phyloP scores from a whole-genome alignment of 2,113 vertebrate species.

The Ondatra zibethicus region DNA sequence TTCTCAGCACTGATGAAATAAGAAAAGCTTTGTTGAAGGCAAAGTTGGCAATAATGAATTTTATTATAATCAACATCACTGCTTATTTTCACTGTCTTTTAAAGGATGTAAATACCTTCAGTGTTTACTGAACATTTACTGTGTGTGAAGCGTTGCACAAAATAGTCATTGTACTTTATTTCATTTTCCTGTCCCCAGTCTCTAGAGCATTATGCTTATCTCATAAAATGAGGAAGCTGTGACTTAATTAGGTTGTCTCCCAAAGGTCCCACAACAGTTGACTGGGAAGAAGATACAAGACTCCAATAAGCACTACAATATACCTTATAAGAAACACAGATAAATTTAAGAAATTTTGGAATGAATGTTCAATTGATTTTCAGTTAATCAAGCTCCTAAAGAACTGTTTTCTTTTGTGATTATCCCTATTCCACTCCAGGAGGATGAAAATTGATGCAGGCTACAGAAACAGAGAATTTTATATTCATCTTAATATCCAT shows the following conservation, averaged over 20 bases:
- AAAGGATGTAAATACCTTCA: slow-evolving; percentile 9
- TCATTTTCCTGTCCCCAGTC: neutral
- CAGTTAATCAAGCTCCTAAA: neutral
- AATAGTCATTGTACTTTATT: neutral
- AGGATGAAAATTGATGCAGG: slow-evolving; percentile 34
- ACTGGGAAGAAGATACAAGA: neutral
- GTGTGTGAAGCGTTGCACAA: neutral
- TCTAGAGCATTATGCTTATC: neutral
- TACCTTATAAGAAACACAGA: neutral
- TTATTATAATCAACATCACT: neutral
- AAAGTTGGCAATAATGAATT: slow-evolving; percentile 27
- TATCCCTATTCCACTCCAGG: neutral
- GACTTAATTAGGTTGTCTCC: slow-evolving; percentile 37
- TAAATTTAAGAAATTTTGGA: neutral
- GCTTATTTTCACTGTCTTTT: slow-evolving; percentile 17
- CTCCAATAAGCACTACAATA: neutral
- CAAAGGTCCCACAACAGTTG: neutral
- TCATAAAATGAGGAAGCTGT: slow-evolving; percentile 42
- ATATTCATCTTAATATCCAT: slow-evolving; percentile 15
- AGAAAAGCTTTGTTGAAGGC: neutral
- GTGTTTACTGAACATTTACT: neutral
- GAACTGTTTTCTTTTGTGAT: neutral
- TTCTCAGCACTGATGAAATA: slow-evolving; percentile 20
- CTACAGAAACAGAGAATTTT: slow-evolving; percentile 43
- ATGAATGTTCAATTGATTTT: neutral